phyloP scores from a whole-genome alignment of 2,113 vertebrate genomes.

The Datnioides undecimradiatus region DNA sequence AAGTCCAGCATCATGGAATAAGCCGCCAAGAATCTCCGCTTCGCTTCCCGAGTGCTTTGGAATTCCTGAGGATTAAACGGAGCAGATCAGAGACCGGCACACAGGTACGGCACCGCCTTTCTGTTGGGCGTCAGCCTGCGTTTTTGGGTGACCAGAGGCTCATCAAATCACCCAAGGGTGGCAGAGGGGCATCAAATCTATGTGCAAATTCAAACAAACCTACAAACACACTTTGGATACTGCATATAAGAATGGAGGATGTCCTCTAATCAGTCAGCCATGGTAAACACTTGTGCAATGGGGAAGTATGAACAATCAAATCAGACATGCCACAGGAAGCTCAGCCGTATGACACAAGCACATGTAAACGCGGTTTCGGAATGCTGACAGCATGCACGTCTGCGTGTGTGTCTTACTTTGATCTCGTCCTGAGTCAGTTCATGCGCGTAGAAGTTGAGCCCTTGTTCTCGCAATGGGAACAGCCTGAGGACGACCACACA shows the following conservation, averaged over 20 bases:
- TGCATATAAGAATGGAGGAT: no score
- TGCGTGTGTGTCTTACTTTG: constrained; percentile 86
- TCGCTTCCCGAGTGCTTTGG: constrained; percentile 96
- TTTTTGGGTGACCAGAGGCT: neutral
- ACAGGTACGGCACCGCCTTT: neutral
- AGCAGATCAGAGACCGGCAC: constrained; percentile 12
- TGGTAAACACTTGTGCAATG: neutral
- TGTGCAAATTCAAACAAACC: neutral
- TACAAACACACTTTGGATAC: neutral
- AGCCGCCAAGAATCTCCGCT: constrained; percentile 92
- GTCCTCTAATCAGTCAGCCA: neutral
- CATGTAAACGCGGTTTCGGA: neutral
- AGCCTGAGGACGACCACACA: constrained; percentile 89
- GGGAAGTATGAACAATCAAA: constrained; percentile 3
- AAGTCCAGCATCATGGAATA: constrained; percentile 99
- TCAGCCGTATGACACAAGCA: neutral
- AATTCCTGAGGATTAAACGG: constrained; percentile 88
- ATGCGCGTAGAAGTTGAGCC: constrained; percentile 98
- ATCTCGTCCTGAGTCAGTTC: constrained; percentile 99
- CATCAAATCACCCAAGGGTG: neutral
- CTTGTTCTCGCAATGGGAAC: constrained; percentile 97
- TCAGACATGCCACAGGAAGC: neutral
- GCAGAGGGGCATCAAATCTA: neutral
- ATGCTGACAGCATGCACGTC: neutral
- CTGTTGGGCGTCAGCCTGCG: neutral